Evolutionary conservation across 2,797 vertebrate genomes (phyloP).

Genomic region (Otolemur crassicaudatus): DNA sequence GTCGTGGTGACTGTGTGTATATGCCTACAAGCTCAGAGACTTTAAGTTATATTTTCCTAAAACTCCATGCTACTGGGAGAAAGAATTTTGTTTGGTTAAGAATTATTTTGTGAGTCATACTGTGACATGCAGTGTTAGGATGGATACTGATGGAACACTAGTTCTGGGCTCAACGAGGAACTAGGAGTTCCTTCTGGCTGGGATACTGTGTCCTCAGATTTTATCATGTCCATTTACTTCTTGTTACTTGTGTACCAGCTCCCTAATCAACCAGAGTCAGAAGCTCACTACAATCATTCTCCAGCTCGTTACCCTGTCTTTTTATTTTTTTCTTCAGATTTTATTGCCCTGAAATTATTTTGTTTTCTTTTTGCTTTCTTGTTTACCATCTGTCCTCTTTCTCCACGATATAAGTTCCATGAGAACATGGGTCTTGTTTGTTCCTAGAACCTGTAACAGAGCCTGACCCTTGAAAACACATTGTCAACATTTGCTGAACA

Average conservation of each 20-base stretch:
- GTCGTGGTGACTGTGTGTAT: neutral
- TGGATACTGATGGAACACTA: neutral
- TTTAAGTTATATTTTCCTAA: conserved; percentile 25
- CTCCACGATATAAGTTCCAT: neutral
- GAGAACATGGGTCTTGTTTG: neutral
- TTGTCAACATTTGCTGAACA: neutral
- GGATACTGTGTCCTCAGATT: neutral
- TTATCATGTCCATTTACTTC: neutral
- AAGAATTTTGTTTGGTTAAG: neutral
- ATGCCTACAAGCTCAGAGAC: neutral
- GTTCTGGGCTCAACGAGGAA: neutral
- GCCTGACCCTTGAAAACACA: conserved; percentile 18
- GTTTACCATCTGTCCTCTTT: neutral
- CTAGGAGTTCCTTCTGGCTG: neutral
- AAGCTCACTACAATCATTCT: neutral
- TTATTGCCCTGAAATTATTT: neutral
- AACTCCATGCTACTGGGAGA: neutral
- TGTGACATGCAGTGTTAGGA: neutral
- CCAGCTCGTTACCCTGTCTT: neutral
- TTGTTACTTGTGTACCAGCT: neutral
- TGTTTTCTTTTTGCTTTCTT: conserved; percentile 12
- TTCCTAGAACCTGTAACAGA: neutral
- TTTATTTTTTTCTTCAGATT: neutral
- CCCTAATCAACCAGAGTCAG: neutral
- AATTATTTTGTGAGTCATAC: neutral